A percentile compares a stretch with the other conserved stretches of the same genome.
Conservation (phyloP, 2,113 vertebrate species). For the Pygoscelis adeliae region DNA sequence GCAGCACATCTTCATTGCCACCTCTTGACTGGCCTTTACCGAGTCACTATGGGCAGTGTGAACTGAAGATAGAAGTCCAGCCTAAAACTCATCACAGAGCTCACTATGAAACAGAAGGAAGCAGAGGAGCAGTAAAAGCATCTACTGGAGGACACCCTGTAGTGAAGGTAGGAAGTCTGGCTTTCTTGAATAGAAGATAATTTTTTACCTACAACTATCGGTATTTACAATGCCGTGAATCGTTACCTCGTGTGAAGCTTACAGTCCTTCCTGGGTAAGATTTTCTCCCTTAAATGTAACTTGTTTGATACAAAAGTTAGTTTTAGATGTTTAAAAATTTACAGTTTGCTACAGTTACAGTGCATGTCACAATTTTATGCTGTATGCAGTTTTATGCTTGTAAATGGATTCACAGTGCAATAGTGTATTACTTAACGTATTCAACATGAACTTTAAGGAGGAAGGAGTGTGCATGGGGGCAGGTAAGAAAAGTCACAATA, state of each 20-base stretch:
- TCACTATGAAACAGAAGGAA: conserved; percentile 98
- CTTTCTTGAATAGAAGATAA: not conserved
- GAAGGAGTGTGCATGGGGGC: not conserved
- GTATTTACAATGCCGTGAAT: not conserved
- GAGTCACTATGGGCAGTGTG: conserved; percentile 91
- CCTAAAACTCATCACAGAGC: conserved; percentile 98
- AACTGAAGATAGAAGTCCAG: conserved; percentile 96
- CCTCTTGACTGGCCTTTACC: conserved; percentile 97
- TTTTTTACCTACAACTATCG: not conserved
- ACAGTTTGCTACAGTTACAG: not conserved
- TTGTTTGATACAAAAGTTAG: not conserved
- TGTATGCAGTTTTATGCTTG: not conserved
- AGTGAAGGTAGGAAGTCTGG: conserved; percentile 88
- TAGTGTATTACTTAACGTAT: not conserved
- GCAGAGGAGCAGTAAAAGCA: conserved; percentile 95
- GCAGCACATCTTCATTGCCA: conserved; percentile 95
- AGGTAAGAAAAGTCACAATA: not conserved
- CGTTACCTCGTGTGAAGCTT: not conserved
- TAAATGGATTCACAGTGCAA: not conserved
- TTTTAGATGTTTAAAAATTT: not conserved
- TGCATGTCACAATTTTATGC: not conserved
- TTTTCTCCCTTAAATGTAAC: not conserved
- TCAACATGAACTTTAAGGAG: not conserved
- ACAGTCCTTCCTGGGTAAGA: not conserved
- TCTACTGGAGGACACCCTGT: conserved; percentile 93